Base-by-base conservation (phyloP, 2,113 vertebrate species). In the Microtus richardsoni region DNA sequence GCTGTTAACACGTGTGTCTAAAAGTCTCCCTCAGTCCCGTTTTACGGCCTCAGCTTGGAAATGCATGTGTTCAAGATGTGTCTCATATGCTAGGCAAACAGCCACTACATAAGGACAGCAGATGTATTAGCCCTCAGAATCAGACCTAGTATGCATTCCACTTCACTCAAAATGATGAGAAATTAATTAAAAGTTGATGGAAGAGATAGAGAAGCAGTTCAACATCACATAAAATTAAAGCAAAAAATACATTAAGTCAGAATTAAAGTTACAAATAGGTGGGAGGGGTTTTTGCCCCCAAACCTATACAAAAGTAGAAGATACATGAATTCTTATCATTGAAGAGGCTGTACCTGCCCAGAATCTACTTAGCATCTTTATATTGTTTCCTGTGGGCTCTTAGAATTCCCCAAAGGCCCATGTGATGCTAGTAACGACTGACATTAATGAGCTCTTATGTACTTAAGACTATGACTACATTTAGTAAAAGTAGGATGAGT, bases 1-100 rank as follows among this genome's bases (percentile, higher is more conserved):
- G 39, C 84, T 93, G 54, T 82, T 90, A 84, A 58, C 80, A 89
- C 88, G 33, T 64, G 58, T 95, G 87, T 80, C 84, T 84, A 60
- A 64, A 83, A 75, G n/a, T 36, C n/a, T 89, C 41, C 83, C 74
- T 28, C 24, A 33, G 60, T 41, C 5, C 47, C 13, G 13, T 39
- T 79, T 90, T 13, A 49, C 22, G 2, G 44, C 49, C n/a, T 21
- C 8, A 22, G 70, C n/a, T 52, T 58, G 16, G 49, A 94, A 94
- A 79, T 52, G 9, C 21, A 33, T 9, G 8, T 30, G 36, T 44
- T 49, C 49, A 62, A 49, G 66, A 64, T 26, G 62, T 74, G n/a
- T 2, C 60, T 92, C 30, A 60, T 66, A 26, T 19, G 41, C 54
- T n/a, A 33, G 26, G 24, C 17, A 47, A 33, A 54, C 54, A 52